phyloP scores from a whole-genome alignment of 2,888 invertebrate genomes.

The Tridacna gigas region DNA sequence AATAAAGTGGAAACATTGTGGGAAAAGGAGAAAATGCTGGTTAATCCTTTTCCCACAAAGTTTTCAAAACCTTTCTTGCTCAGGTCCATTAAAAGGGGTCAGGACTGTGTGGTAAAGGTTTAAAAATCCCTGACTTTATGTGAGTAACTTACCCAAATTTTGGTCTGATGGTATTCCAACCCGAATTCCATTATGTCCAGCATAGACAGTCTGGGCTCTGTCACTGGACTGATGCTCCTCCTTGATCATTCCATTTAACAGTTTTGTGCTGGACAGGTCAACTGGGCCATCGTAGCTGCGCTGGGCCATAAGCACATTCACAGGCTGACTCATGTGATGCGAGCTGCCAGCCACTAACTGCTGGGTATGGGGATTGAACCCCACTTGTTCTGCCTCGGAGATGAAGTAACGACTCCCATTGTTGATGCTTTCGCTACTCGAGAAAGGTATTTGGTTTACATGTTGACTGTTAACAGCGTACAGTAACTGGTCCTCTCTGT shows the following conservation, averaged over 20 bases:
- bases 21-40: too few relatives aligned
- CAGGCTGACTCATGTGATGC: slow-evolving; percentile 45
- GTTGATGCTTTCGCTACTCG: slow-evolving; percentile 28
- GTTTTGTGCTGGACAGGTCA: slow-evolving; percentile 76
- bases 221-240: slow-evolving; percentile 29
- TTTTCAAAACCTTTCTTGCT: too few relatives aligned
- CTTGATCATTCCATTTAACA: slow-evolving; percentile 66
- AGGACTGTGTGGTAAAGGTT: too few relatives aligned
- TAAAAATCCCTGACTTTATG: too few relatives aligned
- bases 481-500: slow-evolving; percentile 53
- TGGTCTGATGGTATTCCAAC: slow-evolving; percentile 78
- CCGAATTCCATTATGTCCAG: slow-evolving; percentile 66
- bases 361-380: slow-evolving; percentile 52
- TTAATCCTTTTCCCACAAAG: too few relatives aligned
- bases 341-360: slow-evolving; percentile 64
- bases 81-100: too few relatives aligned
- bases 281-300: slow-evolving; percentile 77
- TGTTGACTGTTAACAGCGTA: slow-evolving; percentile 49
- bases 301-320: slow-evolving; percentile 78
- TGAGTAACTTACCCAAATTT: slow-evolving; percentile 23
- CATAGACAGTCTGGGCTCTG: slow-evolving; percentile 47
- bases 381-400: slow-evolving; percentile 41
- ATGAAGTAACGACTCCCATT: slow-evolving; percentile 55
- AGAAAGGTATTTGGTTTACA: slow-evolving; percentile 44
- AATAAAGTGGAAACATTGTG: too few relatives aligned